Conservation (phyloP, 2,113 vertebrate genomes). For the western clawed frog (Xenopus tropicalis) region UCB_Xtro_10.0 CM004452.2:29685001-29685500, state of each 20-base stretch:
- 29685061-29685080: no score
- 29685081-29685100: no score
- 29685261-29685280: constrained; percentile 57
- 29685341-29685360: constrained; percentile 63
- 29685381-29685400: constrained; percentile 61
- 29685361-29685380: constrained; percentile 63
- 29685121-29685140: no score
- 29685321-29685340: constrained; percentile 61
- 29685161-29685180: no score
- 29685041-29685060: no score
- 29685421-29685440: constrained; percentile 59
- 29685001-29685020: no score
- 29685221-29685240: not conserved
- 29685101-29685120: no score
- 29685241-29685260: not conserved
- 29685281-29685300: constrained; percentile 66
- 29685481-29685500: constrained; percentile 50
- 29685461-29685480: constrained; percentile 52
- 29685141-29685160: no score
- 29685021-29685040: no score
- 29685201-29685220: no score
- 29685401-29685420: constrained; percentile 61
- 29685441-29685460: constrained; percentile 50
- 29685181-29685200: no score
- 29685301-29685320: constrained; percentile 62